These are phyloP conservation scores for Stenchaetothrips biformis DNA, from an alignment of 2,888 invertebrate species.

Conservation along the genomic window DNA sequence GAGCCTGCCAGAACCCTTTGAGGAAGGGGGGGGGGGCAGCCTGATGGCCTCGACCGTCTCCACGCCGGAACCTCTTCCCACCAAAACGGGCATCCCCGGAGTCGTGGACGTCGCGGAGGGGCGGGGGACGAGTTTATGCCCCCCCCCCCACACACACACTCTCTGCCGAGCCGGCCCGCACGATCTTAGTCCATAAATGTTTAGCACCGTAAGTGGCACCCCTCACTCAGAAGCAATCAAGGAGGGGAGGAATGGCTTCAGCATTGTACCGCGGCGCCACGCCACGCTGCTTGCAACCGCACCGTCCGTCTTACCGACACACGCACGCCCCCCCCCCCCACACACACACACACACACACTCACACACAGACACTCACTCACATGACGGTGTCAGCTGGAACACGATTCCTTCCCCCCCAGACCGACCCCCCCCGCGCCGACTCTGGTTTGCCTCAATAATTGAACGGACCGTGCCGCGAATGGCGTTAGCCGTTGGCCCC, in stretches of 20 bases:
- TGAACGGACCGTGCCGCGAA: not conserved
- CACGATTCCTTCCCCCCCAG: too few relatives aligned
- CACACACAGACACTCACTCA: too few relatives aligned
- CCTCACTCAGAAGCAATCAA: not conserved
- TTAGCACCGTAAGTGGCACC: not conserved
- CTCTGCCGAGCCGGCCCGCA: not conserved
- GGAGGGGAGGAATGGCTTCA: not conserved
- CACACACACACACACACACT: too few relatives aligned
- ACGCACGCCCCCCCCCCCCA: too few relatives aligned
- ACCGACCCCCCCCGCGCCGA: not conserved
- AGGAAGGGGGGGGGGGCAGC: too few relatives aligned
- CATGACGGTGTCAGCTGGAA: too few relatives aligned
- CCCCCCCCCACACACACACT: not conserved
- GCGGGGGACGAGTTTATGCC: too few relatives aligned
- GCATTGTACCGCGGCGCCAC: not conserved
- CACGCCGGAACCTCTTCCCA: too few relatives aligned
- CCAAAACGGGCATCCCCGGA: too few relatives aligned
- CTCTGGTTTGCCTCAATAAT: conserved; percentile 1
- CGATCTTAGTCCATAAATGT: not conserved
- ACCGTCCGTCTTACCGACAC: not conserved
- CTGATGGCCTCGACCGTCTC: too few relatives aligned
- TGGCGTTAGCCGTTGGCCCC: not conserved
- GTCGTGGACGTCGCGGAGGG: too few relatives aligned
- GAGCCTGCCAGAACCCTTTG: too few relatives aligned
- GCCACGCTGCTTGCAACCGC: not conserved